Evolutionary conservation across 2,888 invertebrate species (phyloP), one percentile per base, ranked within the genome.

Genomic region (Anarsia innoxiella): DNA sequence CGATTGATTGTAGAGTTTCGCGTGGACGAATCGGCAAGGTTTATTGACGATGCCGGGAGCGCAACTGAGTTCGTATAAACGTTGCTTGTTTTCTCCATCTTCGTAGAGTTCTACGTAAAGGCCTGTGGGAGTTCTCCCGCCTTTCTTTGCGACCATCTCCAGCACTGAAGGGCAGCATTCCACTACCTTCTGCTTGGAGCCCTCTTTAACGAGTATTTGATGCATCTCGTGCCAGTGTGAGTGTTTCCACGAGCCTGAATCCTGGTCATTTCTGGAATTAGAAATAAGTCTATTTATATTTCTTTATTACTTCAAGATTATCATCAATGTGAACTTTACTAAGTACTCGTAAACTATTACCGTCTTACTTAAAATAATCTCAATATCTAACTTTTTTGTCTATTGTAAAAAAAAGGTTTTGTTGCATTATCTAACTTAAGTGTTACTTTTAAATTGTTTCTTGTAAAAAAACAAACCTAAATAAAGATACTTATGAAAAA

Each of bases 91-190:
- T 44, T 89, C 87, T 34, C 89, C 90, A 63, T 91, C 90, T 46
- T 91, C 87, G 79, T 91, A 94, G 12, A 94, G 86, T 52, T 92
- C 90, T 33, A 94, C 91, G 71, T 88, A 90, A 59, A 89, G 86
- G 40, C 89, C 90, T 49, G 90, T 87, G 56, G 89, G 89, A 56
- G 92, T 93, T 46, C 89, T 88, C 49, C 94, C 95, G 36, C 92
- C 93, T 44, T 87, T 86, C 33, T 93, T 94, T 60, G 91, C 90
- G 46, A 91, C 89, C 88, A 92, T 91, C 70, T 93, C 92, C 54
- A 89, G 84, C 33, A 91, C 87, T 15, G 92, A 89, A 27, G 94
- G 95, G 73, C 95, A 95, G 77, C 95, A 95, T 64, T 93, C 93
- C 41, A 89, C 88, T 19, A 83, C 80, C 36, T 64, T 86, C 69